Base-by-base conservation (phyloP, 2,888 invertebrate genomes). In the Psylliodes chrysocephalus region DNA sequence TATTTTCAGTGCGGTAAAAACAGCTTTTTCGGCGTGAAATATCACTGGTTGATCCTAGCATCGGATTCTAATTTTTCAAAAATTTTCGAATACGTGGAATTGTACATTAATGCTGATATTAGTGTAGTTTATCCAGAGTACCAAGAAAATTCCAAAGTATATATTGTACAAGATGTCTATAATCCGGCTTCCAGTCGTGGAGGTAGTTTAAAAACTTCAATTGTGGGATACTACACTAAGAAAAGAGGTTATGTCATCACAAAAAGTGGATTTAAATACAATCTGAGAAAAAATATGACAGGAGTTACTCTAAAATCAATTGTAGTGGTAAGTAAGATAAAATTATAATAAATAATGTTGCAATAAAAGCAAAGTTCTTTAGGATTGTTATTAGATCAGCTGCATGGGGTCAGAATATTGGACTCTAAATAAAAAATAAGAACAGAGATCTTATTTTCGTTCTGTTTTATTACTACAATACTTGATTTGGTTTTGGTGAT, bases 221-320 rank as follows among this genome's bases (percentile, higher is more conserved):
- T 22, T 42, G 42, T 76, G 5, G 76, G 77, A 17, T 62, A 55
- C 51, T 76, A 70, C 54, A 70, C 46, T 51, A 19, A 59, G 19
- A 56, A 28, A 35, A 40, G 60, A 10, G 73, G 72, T 17, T 76
- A 70, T 51, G 30, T 42, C 14, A 52, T 66, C 7, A 54, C 51
- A 49, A 53, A 60, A 7, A 33, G 30, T 1, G 49, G 47, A 25
- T 40, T 60, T 19, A 75, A 75, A 64, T 78, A 78, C 65, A 74
- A 72, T 72, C 47, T 44, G 4, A 68, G 79, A 55, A 71, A 65
- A 53, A 73, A 79, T 64, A 75, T 79, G 74, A 74, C 73, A 14
- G 76, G 75, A n/a, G 72, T 78, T 17, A 67, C 60, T 1, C 72
- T 79, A 47, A 75, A 70, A 59, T 60, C 75, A 2, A 71, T 71